Evolutionary conservation across 2,113 vertebrate genomes (phyloP).

Genomic region (Salvelinus fontinalis): DNA sequence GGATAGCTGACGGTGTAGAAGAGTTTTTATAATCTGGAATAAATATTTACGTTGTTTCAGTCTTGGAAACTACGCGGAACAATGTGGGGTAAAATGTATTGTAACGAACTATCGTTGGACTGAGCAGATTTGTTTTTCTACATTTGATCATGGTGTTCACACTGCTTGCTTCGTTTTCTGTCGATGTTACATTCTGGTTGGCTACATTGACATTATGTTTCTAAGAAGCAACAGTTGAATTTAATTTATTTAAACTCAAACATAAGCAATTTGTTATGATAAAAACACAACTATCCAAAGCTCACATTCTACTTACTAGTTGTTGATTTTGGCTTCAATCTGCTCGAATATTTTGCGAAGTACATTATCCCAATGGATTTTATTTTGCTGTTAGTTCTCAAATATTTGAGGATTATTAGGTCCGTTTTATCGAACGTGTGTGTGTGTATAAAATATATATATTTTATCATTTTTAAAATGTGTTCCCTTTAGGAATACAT

Average conservation of each 20-base stretch:
- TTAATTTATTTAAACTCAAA: background rate
- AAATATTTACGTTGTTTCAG: background rate
- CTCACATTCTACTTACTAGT: no score
- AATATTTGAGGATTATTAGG: no score
- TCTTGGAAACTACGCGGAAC: background rate
- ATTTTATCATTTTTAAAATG: background rate
- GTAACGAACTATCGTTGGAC: background rate
- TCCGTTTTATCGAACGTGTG: no score
- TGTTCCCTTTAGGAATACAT: background rate
- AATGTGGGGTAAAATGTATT: background rate
- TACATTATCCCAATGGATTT: background rate
- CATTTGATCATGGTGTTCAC: no score
- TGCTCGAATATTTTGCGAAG: background rate
- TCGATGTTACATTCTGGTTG: no score
- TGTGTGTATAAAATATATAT: no score
- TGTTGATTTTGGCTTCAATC: no score
- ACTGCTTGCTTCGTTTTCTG: no score
- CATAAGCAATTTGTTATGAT: background rate
- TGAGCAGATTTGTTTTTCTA: background rate
- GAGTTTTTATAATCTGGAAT: background rate
- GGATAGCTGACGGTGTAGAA: background rate
- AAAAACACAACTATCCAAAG: background rate
- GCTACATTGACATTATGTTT: no score
- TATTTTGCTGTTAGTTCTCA: background rate
- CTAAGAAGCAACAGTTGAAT: slow-evolving; percentile 15